Evolutionary conservation across 2,797 vertebrate species (phyloP).

Genomic region (Sarcoramphus papa): DNA sequence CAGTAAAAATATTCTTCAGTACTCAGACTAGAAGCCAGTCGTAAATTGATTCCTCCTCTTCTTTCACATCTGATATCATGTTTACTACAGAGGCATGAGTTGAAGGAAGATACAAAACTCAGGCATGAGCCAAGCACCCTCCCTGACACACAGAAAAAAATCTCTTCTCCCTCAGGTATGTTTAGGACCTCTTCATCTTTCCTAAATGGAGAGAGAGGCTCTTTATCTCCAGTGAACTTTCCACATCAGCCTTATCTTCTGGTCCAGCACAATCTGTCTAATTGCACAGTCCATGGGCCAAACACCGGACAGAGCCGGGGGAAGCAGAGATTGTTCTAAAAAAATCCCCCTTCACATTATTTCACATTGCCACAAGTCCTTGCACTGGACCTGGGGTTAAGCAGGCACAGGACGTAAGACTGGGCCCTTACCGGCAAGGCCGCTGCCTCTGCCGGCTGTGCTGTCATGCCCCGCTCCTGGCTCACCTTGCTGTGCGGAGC

Average conservation of each 20-base stretch:
- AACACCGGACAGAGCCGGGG: not conserved
- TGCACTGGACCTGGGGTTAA: fast-evolving
- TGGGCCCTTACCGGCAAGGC: fast-evolving
- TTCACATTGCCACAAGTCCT: not conserved
- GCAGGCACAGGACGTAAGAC: not conserved
- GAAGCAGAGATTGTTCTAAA: not conserved
- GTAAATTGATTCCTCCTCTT: not conserved
- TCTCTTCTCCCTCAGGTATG: not conserved
- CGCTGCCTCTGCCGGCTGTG: fast-evolving
- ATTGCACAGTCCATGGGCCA: not conserved
- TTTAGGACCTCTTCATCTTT: not conserved
- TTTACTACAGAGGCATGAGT: not conserved
- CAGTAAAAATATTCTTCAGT: not conserved
- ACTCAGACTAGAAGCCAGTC: not conserved
- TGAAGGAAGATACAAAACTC: not conserved
- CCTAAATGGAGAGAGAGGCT: not conserved
- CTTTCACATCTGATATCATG: not conserved
- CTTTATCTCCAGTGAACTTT: not conserved
- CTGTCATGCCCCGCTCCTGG: not conserved
- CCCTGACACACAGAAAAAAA: not conserved
- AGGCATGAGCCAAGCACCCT: not conserved
- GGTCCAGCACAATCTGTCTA: not conserved
- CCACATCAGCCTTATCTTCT: not conserved
- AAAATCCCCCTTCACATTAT: not conserved
- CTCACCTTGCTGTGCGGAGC: not conserved